A percentile compares a stretch with the other conserved stretches of the same genome.
phyloP scores from a whole-genome alignment of 2,113 vertebrate genomes.

The Synodontis membranacea region DNA sequence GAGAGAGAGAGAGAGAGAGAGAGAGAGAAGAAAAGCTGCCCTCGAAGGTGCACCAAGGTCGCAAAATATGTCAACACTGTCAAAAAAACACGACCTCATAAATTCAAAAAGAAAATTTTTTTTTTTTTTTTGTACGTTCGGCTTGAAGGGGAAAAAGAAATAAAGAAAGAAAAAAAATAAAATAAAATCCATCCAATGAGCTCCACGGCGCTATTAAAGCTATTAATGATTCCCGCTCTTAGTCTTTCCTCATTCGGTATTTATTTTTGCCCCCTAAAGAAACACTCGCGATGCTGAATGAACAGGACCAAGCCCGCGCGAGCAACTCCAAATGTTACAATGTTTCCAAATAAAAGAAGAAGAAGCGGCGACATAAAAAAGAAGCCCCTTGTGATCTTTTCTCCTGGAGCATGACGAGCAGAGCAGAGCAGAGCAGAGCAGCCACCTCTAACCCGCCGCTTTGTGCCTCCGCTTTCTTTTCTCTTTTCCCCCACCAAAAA shows the following conservation, averaged over 20 bases:
- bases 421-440: slow-evolving; percentile 30
- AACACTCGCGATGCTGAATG: slow-evolving; percentile 11
- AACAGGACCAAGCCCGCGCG: slow-evolving; percentile 3
- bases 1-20: background rate
- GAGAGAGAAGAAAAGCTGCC: slow-evolving; percentile 10
- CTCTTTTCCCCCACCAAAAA: slow-evolving; percentile 60
- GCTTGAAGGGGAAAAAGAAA: background rate
- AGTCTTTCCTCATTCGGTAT: slow-evolving; percentile 6
- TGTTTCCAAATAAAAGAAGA: background rate
- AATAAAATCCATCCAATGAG: slow-evolving; percentile 8
- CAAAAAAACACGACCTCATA: background rate
- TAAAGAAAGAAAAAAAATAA: too few species aligned
- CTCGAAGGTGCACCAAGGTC: slow-evolving; percentile 31
- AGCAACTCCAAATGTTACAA: background rate
- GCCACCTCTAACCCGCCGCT: slow-evolving; percentile 77
- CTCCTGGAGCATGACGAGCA: slow-evolving; percentile 70
- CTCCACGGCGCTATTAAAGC: slow-evolving; percentile 8
- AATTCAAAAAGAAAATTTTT: background rate
- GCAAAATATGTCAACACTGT: background rate
- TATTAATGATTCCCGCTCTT: slow-evolving; percentile 31
- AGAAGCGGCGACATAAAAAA: too few species aligned
- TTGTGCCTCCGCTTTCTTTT: slow-evolving; percentile 73
- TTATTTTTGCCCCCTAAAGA: slow-evolving; percentile 14
- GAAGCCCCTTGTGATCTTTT: slow-evolving; percentile 43
- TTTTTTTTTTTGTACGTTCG: background rate